phyloP scores from a whole-genome alignment of 2,113 vertebrate genomes.

The Felis chaus region DNA sequence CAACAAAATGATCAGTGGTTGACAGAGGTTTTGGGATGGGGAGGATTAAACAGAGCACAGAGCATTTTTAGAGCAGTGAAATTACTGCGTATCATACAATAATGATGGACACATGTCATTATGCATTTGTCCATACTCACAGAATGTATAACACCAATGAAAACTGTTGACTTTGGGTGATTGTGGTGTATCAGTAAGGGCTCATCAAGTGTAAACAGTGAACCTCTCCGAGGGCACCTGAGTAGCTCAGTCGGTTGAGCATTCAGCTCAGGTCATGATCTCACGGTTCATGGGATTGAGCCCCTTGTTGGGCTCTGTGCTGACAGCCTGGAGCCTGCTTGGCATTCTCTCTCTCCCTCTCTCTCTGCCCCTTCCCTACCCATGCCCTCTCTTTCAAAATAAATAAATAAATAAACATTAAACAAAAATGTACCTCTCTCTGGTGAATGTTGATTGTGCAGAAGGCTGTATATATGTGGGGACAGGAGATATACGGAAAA shows the following conservation, averaged over 20 bases:
- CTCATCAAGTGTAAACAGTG: rapidly evolving
- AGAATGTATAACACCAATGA: background rate
- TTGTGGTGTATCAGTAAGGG: no score
- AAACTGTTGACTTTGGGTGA: background rate
- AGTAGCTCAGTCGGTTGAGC: no score
- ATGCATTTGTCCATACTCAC: background rate
- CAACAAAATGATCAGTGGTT: background rate
- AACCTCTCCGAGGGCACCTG: no score
- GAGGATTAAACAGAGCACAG: background rate
- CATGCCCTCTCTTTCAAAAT: no score
- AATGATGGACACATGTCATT: background rate
- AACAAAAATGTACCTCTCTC: background rate
- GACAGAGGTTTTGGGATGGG: background rate
- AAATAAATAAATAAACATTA: no score
- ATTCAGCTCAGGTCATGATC: no score
- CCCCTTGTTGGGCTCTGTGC: no score
- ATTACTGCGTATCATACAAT: background rate
- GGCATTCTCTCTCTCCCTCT: no score
- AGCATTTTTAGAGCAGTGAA: background rate
- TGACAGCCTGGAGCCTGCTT: no score
- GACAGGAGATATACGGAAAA: background rate
- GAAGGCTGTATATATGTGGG: background rate
- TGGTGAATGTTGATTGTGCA: background rate
- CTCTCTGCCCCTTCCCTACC: no score
- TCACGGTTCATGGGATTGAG: no score